Evolutionary conservation across 2,113 vertebrate species (phyloP).

Genomic region (Manacus vitellinus): DNA sequence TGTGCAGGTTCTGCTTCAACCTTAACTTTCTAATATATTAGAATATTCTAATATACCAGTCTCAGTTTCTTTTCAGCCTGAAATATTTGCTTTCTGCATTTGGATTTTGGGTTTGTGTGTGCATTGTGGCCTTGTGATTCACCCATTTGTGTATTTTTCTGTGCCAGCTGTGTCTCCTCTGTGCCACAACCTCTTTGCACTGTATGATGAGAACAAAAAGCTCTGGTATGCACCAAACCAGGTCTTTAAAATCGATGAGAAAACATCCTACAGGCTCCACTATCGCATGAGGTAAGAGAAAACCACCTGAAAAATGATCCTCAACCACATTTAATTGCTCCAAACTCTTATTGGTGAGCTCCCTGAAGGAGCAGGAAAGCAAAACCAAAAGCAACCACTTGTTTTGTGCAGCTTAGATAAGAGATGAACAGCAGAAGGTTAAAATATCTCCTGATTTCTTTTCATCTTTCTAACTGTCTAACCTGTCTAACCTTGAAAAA

Average conservation of each 20-base stretch:
- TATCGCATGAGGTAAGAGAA: constrained; percentile 92
- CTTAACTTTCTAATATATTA: not conserved
- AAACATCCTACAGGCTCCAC: constrained; percentile 82
- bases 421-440: not conserved
- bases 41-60: too few species aligned
- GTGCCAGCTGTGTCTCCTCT: constrained; percentile 89
- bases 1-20: not conserved
- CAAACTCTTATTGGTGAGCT: not conserved
- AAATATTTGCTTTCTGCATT: not conserved
- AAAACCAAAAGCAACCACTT: not conserved
- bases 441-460: not conserved
- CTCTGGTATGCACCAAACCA: constrained; percentile 92
- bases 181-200: constrained; percentile 92
- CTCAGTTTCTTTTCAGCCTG: not conserved
- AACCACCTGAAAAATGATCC: not conserved
- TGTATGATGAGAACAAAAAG: constrained; percentile 83
- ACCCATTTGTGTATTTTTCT: not conserved
- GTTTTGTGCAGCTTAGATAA: not conserved
- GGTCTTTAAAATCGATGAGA: constrained; percentile 85
- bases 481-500: not conserved
- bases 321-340: not conserved
- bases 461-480: too few species aligned
- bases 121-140: not conserved
- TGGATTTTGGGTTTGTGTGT: not conserved
- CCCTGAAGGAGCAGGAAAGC: not conserved